Evolutionary conservation across 1,140 invertebrate genomes (phyloP), one percentile per base, ranked within the genome.

Genomic region (Megalopta genalis): DNA sequence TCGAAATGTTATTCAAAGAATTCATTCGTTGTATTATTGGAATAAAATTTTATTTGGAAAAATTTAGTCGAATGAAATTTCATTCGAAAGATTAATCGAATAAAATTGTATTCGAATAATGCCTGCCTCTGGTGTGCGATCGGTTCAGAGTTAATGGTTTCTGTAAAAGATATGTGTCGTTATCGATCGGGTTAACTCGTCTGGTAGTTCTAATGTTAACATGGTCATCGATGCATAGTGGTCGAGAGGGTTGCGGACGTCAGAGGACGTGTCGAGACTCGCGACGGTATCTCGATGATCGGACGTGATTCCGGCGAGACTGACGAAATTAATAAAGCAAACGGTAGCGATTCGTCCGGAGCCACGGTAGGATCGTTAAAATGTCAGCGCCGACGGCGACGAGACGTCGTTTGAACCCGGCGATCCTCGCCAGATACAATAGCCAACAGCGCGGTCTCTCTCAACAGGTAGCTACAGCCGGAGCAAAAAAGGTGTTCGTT

Each of bases 371-470:
- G 63, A 65, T 70, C 52, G 60, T 77, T 70, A 81, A 83, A 81
- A 88, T 87, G 80, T 67, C 81, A 67, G 64, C 80, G 42, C 63
- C 84, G 60, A 42, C 66, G n/a, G 76, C 75, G 39, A 23, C 76
- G 72, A 83, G 88, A 80, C 84, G 88, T 39, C 88, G 90, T 10
- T 74, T 91, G n/a, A 86, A 87, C 74, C 88, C 89, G 52, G 80
- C 88, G 18, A 75, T 91, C n/a, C 86, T 91, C 27, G 89, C 90
- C 63, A 86, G 79, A 68, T 90, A 88, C 73, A 82, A 87, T 78
- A 39, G 21, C 52, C 80, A 71, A 37, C 70, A 77, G 57, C 74
- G 79, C 59, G 79, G 80, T n/a, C 23, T 72, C 25, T 59, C 65
- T 75, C 73, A 81, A 77, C 74, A 85, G 84, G 84, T 85, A 85